Percentiles rank a stretch among this genome's conserved stretches.
These are phyloP conservation scores for Heliconius hermathena DNA, from an alignment of 1,140 invertebrate species.

Conservation along the genomic window DNA sequence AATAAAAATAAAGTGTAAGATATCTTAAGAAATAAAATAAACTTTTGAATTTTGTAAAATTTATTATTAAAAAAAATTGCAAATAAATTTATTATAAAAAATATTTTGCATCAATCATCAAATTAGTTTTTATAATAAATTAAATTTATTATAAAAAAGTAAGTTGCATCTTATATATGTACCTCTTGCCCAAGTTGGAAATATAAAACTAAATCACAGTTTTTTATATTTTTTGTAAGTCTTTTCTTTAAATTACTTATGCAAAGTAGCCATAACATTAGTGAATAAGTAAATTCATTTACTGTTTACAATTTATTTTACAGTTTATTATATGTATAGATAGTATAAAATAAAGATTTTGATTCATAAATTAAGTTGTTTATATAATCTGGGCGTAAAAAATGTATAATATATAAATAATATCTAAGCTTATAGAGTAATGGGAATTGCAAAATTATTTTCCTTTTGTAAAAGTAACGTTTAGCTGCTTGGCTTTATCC, in stretches of 20 bases:
- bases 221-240: not conserved
- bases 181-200: not conserved
- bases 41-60: not conserved
- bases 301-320: not conserved
- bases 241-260: not conserved
- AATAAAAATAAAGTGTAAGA: not conserved
- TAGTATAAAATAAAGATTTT: not conserved
- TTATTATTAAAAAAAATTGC: not conserved
- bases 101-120: too few species aligned
- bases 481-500: too few species aligned
- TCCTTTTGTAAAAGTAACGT: too few species aligned
- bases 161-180: not conserved
- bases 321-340: too few species aligned
- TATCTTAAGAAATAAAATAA: not conserved
- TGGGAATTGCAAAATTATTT: too few species aligned
- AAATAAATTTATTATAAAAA: too few species aligned
- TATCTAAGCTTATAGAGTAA: too few species aligned
- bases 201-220: constrained; percentile 8
- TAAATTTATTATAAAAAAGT: not conserved
- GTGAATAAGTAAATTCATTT: not conserved
- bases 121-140: too few species aligned
- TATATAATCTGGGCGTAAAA: not conserved
- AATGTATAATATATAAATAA: too few species aligned
- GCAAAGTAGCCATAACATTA: not conserved
- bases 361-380: not conserved